Conservation (phyloP, 2,113 vertebrate genomes). For the Cochlearius cochlearius region DNA sequence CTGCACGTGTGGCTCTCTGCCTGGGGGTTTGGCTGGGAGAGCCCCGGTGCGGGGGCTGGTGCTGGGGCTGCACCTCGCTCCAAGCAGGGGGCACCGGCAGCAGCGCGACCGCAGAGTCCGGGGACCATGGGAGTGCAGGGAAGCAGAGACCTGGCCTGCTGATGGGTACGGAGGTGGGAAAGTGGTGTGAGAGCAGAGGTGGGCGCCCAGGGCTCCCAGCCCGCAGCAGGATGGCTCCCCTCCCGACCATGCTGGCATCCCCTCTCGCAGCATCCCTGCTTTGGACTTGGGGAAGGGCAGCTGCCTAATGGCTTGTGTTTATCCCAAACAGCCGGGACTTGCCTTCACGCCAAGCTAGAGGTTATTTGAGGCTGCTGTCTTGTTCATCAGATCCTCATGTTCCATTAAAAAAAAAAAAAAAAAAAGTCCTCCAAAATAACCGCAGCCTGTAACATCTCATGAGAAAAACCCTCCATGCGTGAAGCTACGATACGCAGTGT, state of each 20-base stretch:
- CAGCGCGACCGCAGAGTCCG: rapidly evolving
- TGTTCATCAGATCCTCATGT: constrained; percentile 25
- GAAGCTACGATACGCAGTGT: background rate
- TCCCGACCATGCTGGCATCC: background rate
- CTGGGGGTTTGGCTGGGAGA: background rate
- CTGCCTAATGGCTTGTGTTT: background rate
- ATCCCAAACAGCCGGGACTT: background rate
- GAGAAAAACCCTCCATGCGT: background rate
- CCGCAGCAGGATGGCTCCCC: background rate
- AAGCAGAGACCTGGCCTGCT: background rate
- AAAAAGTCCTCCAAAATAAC: background rate
- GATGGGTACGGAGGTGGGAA: rapidly evolving
- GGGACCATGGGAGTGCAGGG: background rate
- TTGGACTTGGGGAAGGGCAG: background rate
- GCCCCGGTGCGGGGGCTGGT: background rate
- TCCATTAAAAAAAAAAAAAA: background rate
- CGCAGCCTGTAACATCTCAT: background rate
- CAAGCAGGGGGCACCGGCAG: background rate
- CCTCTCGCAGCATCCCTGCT: background rate
- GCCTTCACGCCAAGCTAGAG: constrained; percentile 6
- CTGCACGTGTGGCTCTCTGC: background rate
- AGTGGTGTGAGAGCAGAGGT: background rate
- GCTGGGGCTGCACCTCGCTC: background rate
- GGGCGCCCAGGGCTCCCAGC: background rate
- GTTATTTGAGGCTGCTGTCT: constrained; percentile 37